Evolutionary conservation across 2,113 vertebrate genomes (phyloP), one percentile per base, ranked within the genome.

Genomic region (Puffinus mauretanicus): DNA sequence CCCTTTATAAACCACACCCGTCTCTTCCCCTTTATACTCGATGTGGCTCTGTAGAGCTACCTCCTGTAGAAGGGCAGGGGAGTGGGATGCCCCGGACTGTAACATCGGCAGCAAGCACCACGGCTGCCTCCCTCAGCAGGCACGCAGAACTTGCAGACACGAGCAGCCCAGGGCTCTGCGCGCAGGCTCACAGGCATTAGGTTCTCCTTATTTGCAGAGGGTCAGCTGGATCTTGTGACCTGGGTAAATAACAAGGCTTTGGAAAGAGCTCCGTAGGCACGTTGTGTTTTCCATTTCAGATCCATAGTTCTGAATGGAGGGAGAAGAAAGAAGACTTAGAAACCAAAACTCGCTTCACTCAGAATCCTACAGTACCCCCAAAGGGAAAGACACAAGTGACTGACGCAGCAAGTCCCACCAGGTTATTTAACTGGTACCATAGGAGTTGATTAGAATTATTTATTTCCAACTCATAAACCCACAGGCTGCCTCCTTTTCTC

Each of bases 21-120:
- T n/a, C 36, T 76, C 67, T 61, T 51, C 32, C 52, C 51, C 11
- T 82, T 57, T n/a, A 25, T 20, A 84, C 81, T 26, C 34, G 34
- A 7, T 2, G 2, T 4, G 36, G 49, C 36, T 77, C 40, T 46
- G 15, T 11, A 36, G 57, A 66, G 40, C 32, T 72, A 6, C 46
- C 18, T 7, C 16, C 22, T 24, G 10, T 2, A 14, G 38, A 54
- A 40, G 10, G 27, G 36, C 82, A 55, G 46, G 4, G 46, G 3
- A 49, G n/a, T 0, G 25, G 40, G 67, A 42, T 38, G 36, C 40
- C 30, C 16, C 1, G 0, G 30, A 27, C 57, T 11, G 0, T 1
- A 18, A 27, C 36, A 47, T 6, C 58, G 25, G 10, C 10, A 22
- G 58, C 18, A 92, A 49, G 29, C 46, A 38, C 6, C 38, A 4